A percentile compares a stretch with the other conserved stretches of the same genome.
These are phyloP conservation scores for Sitta carolinensis DNA, from an alignment of 2,797 vertebrate genomes.

Conservation along the genomic window DNA sequence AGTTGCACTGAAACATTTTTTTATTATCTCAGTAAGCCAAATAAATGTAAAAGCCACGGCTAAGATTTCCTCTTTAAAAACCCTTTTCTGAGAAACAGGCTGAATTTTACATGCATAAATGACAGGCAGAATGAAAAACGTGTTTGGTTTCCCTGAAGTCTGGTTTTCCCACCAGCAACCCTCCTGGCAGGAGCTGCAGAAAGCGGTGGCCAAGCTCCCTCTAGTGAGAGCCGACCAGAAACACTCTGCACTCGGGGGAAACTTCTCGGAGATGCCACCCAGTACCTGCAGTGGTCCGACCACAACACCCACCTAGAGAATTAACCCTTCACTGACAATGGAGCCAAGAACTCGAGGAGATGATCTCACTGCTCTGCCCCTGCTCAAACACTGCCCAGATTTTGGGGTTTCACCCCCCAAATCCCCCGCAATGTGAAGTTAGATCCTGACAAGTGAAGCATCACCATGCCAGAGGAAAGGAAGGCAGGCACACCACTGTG, in stretches of 20 bases:
- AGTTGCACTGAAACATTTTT: neutral
- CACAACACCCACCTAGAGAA: neutral
- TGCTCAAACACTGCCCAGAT: neutral
- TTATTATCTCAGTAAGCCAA: neutral
- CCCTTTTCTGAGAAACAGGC: neutral
- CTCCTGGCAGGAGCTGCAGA: neutral
- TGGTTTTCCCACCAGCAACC: neutral
- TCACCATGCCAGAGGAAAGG: neutral
- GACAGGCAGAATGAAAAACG: neutral
- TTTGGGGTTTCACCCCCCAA: neutral
- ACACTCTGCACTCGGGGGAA: neutral
- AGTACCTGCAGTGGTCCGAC: neutral
- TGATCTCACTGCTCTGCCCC: neutral
- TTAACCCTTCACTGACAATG: neutral
- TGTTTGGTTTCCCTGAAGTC: neutral
- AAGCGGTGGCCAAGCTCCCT: slow-evolving; percentile 31
- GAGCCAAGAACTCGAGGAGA: neutral
- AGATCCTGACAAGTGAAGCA: neutral
- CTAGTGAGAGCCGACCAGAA: slow-evolving; percentile 20
- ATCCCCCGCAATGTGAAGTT: neutral
- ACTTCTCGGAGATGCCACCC: neutral
- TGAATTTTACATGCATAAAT: neutral
- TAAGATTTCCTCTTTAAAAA: neutral
- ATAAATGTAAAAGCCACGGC: neutral
- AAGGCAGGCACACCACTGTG: neutral